A percentile compares a stretch with the other conserved stretches of the same genome.
Evolutionary conservation across 2,797 vertebrate genomes (phyloP).

Genomic region (Pempheris klunzingeri): DNA sequence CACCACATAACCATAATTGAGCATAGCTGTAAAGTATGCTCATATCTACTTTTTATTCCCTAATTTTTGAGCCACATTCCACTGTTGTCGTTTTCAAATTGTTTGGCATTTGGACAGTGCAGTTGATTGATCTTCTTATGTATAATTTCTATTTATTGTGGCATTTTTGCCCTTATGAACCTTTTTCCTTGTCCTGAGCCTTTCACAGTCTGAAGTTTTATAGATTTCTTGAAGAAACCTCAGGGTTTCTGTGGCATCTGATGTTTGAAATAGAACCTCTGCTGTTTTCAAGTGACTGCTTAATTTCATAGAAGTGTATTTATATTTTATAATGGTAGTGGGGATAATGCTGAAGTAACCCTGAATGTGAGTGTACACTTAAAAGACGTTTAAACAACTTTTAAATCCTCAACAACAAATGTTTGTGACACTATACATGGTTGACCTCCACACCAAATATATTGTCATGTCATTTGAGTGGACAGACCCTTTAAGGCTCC

Average conservation of each 20-base stretch:
- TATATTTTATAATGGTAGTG: neutral
- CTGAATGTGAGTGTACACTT: no score
- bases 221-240: neutral
- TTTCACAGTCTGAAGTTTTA: neutral
- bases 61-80: neutral
- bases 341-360: no score
- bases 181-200: neutral
- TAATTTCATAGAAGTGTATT: neutral
- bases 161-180: neutral
- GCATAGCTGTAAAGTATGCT: neutral
- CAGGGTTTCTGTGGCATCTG: neutral
- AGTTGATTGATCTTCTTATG: neutral
- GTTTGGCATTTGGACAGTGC: neutral
- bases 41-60: neutral
- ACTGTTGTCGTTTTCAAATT: neutral
- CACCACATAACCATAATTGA: neutral
- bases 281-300: neutral
- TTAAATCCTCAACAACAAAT: neutral
- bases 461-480: neutral
- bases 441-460: neutral
- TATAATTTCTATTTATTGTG: neutral
- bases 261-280: neutral
- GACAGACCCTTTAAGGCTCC: constrained; percentile 3
- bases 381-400: no score
- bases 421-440: neutral